A percentile compares a stretch with the other conserved stretches of the same genome.
Evolutionary conservation across 2,113 vertebrate species (phyloP).

Genomic region (Planiliza haematocheilus): DNA sequence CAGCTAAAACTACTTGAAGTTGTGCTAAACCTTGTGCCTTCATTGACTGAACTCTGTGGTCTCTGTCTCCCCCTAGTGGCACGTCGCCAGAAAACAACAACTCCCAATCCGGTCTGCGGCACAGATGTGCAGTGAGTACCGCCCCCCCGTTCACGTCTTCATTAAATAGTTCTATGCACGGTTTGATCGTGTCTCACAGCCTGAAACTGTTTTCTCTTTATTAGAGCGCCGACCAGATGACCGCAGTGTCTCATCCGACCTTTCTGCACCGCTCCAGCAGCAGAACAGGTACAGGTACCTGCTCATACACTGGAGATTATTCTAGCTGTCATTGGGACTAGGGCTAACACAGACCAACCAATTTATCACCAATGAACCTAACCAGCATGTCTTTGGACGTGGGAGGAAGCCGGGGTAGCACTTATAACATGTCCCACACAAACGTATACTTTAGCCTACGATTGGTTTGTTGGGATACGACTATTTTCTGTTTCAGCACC

Average conservation of each 20-base stretch:
- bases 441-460: no score
- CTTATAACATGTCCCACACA: no score
- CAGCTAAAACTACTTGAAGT: neutral
- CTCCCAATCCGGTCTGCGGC: conserved; percentile 57
- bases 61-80: conserved; percentile 81
- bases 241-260: neutral
- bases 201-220: neutral
- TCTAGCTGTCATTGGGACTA: no score
- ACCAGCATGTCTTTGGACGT: no score
- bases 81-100: conserved; percentile 70
- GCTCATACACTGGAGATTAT: no score
- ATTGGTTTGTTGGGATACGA: no score
- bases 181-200: neutral
- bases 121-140: conserved; percentile 77
- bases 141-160: no score
- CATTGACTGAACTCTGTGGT: conserved; percentile 4
- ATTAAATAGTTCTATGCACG: neutral
- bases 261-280: conserved; percentile 73
- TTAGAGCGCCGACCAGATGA: conserved; percentile 81
- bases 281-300: conserved; percentile 67
- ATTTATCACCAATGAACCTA: no score
- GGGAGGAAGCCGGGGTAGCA: no score
- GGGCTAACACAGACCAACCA: no score
- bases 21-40: neutral
- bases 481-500: no score